Evolutionary conservation across 2,797 vertebrate species (phyloP), one percentile per base, ranked within the genome.

Genomic region (Acomys russatus): DNA sequence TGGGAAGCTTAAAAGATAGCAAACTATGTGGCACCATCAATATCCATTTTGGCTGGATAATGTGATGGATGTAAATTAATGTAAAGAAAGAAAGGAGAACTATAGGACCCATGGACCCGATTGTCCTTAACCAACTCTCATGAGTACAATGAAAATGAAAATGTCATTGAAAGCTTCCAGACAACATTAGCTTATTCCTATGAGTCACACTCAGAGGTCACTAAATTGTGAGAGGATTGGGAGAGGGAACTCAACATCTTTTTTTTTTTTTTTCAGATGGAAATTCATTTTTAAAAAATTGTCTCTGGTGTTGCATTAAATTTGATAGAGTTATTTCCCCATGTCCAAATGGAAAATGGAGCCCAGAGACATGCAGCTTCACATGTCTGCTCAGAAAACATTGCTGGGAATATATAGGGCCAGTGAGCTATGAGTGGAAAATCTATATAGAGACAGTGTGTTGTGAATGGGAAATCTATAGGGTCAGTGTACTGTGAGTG

Each of bases 1-100:
- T 18, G 54, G 25, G 38, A 20, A 70, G 22, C 71, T 94, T 92
- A 95, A 96, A 82, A 96, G 79, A 78, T 9, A 88, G 63, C 38
- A 64, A 35, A 68, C 91, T 88, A 91, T 64, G 68, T 88, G 30
- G 9, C 51, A 86, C 70, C 33, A 91, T 51, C 78, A 70, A 30
- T 74, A 33, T 56, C 64, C 17, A 88, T 44, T 71, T 35, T 82
- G 85, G 94, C 17, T 71, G 66, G 12, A 97, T 86, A 83, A 95
- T 88, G 25, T 54, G 71, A 90, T 2, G 71, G 85, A 44, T 2
- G 22, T n/a, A 0, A 23, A 80, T 80, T 90, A 88, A 74, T 6
- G 11, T 76, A 38, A 44, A 91, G 63, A 66, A 71, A 74, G 15
- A 66, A 54, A 73, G 4, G 25, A 90, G 63, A 38, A 71, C 66